Evolutionary conservation across 1,140 invertebrate genomes (phyloP).

Genomic region (Leptopilina boulardi): DNA sequence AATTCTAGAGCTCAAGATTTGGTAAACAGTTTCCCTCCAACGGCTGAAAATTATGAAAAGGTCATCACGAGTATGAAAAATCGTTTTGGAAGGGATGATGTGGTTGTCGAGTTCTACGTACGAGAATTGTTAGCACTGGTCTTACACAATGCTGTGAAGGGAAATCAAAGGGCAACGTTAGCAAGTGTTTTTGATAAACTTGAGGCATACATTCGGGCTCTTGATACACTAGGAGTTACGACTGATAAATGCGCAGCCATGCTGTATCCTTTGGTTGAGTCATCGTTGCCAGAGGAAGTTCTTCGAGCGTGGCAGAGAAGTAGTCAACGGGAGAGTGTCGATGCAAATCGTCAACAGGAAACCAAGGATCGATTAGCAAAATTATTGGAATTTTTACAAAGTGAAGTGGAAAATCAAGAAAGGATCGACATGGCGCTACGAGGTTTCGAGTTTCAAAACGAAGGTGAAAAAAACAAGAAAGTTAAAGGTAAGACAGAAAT

Average conservation of each 20-base stretch:
- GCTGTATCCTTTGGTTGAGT: constrained; percentile 32
- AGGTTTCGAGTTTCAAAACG: constrained; percentile 25
- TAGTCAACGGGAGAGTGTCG: background rate
- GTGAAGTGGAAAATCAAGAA: background rate
- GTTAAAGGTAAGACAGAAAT: constrained; percentile 1
- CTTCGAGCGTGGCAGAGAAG: constrained; percentile 12
- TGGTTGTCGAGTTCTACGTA: constrained; percentile 34
- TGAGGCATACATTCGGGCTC: constrained; percentile 50
- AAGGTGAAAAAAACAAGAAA: background rate
- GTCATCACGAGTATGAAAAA: constrained; percentile 52
- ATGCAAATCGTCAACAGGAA: background rate
- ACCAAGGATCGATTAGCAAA: background rate
- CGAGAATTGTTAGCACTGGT: constrained; percentile 34
- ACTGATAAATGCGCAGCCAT: constrained; percentile 47
- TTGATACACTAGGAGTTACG: constrained; percentile 44
- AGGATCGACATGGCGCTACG: constrained; percentile 19
- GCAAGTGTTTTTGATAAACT: constrained; percentile 43
- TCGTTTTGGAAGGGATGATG: constrained; percentile 51
- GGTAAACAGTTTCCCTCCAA: constrained; percentile 39
- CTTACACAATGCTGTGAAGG: constrained; percentile 45
- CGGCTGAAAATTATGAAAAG: constrained; percentile 50
- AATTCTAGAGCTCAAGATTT: constrained; percentile 38
- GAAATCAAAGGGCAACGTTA: constrained; percentile 27
- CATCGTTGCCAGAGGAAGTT: constrained; percentile 13
- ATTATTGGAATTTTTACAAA: constrained; percentile 18